phyloP scores from a whole-genome alignment of 2,888 invertebrate genomes.

The Lochmaea capreae region DNA sequence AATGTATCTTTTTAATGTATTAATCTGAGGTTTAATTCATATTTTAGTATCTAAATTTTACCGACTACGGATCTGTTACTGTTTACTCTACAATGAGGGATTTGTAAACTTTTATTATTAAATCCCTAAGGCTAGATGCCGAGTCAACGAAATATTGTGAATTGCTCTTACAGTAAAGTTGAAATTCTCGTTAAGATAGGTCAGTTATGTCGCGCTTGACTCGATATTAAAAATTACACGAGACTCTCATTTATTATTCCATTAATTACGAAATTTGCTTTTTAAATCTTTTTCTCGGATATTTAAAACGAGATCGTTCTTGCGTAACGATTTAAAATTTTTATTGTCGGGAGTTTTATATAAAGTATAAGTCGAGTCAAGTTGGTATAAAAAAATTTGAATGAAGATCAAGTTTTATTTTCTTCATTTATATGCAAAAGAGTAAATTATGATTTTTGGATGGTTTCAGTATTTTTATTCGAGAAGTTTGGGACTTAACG shows the following conservation, averaged over 20 bases:
- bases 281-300: conserved; percentile 17
- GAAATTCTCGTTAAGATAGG: conserved; percentile 9
- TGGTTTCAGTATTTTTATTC: background rate
- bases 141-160: background rate
- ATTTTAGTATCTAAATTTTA: too few species aligned
- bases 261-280: conserved; percentile 23
- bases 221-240: conserved; percentile 12
- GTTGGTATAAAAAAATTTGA: background rate
- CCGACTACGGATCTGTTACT: too few species aligned
- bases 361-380: background rate
- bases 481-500: background rate
- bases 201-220: conserved; percentile 16
- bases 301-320: conserved; percentile 17
- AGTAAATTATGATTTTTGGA: background rate
- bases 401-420: background rate
- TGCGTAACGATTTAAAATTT: conserved; percentile 20
- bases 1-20: too few species aligned
- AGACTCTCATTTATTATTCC: conserved; percentile 15
- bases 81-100: too few species aligned
- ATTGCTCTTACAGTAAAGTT: background rate
- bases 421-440: conserved; percentile 2
- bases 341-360: conserved; percentile 8
- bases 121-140: too few species aligned
- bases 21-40: too few species aligned
- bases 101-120: too few species aligned